Base-by-base conservation (phyloP, 2,797 vertebrate genomes). In the Telmatherina bonti region DNA sequence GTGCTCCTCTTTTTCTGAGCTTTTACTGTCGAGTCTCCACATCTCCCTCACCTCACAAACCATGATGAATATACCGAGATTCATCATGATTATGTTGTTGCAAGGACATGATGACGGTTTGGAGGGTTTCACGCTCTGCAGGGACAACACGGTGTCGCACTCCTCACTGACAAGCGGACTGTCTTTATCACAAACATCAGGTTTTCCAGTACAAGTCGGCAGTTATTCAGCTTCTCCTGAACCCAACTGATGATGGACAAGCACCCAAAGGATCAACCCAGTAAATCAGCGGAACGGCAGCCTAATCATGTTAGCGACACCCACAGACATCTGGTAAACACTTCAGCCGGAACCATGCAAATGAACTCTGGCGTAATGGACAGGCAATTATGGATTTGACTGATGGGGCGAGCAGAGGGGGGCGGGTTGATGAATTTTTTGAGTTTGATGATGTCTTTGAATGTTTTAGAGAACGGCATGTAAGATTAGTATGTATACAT, bases 301-400 rank as follows among this genome's bases (percentile, higher is more conserved):
- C 60, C 71, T 89, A 83, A 89, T 89, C 88, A 76, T 82, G 88
- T 84, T 78, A 87, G 86, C 74, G 72, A 81, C 79, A 84, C 79
- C 76, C 79, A 53, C 86, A 74, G 86, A 90, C 89, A 89, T 88
- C 89, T 89, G 90, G 82, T 86, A 85, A 90, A 91, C 89, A 90
- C 88, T 82, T 90, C 88, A 88, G 68, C 88, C 64, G 79, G 86
- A 89, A 86, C 83, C 84, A 79, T 76, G 85, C 78, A 87, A 88
- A 88, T 85, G 85, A 90, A 89, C 88, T 85, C 79, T 82, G 88
- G 76, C 78, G 69, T 85, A 85, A 87, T 85, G 77, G 84, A 89
- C 70, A 63, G 65, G 83, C 88, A 88, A 90, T 90, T 90, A 91
- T 83, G 73, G 67, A 79, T 83, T 61, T 88, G 86, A 91, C 78